Evolutionary conservation across 2,888 invertebrate genomes (phyloP), one percentile per base, ranked within the genome.

Genomic region (Xiphydria camelus): DNA sequence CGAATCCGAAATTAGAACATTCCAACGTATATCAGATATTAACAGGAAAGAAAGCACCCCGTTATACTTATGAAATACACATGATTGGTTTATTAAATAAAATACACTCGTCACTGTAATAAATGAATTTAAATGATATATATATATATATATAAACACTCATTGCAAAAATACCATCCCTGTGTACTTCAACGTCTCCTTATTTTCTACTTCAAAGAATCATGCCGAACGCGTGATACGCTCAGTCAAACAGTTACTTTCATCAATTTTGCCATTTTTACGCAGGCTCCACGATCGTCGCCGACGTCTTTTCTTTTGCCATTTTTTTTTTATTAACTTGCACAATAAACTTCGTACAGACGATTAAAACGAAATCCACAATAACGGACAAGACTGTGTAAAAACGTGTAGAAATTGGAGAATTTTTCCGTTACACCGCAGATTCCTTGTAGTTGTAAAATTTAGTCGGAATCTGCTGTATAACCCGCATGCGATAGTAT

Each of bases 61-160:
- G 25, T 19, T 35, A 23, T 20, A 7, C 35, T 12, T 39, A 36
- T 38, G 43, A 53, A 46, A 44, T 56, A 56, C 53, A n/a, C n/a
- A 49, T 60, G 48, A 48, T 52, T 51, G 52, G 53, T 64, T 66
- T 64, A 57, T 64, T 60, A 49, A 62, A 37, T 44, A 45, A 39
- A 36, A 22, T 43, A 43, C 37, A 38, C 31, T 31, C 29, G 37
- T 31, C 21, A 21, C 23, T 22, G 15, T 35, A 36, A 34, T 21
- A 36, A n/a, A n/a, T 36, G 21, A 19, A 36, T 14, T 36, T 20
- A 36, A n/a, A n/a, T n/a, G n/a, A n/a, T n/a, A n/a, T n/a, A n/a
- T n/a, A n/a, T n/a, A n/a, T n/a, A n/a, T n/a, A n/a, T n/a, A n/a
- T n/a, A n/a, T n/a, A n/a, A n/a, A n/a, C n/a, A n/a, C n/a, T n/a